Percentiles rank a stretch among this genome's conserved stretches.
phyloP scores from a whole-genome alignment of 1,140 invertebrate genomes.

The Rhysida immarginata region DNA sequence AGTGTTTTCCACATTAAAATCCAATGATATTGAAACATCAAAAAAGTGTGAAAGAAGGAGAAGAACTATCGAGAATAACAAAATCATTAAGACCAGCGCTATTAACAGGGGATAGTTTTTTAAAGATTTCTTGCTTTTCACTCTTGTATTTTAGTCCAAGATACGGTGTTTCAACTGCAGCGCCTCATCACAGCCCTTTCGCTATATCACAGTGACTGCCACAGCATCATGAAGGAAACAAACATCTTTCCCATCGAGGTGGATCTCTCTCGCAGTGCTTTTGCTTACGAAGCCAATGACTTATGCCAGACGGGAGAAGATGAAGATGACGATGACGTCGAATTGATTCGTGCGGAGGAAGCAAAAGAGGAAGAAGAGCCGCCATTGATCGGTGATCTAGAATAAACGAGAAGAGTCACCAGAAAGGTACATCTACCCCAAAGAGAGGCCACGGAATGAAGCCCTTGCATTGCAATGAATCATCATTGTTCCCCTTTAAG shows the following conservation, averaged over 20 bases:
- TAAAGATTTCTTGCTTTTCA: background rate
- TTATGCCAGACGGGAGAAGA: conserved; percentile 16
- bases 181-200: conserved; percentile 62
- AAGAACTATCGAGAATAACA: background rate
- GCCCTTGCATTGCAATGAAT: too few relatives aligned
- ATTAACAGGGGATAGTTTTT: conserved; percentile 7
- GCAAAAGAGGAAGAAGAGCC: conserved; percentile 16
- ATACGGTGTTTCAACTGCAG: conserved; percentile 69
- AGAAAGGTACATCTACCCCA: too few relatives aligned
- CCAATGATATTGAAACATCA: too few relatives aligned
- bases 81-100: background rate
- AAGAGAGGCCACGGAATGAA: too few relatives aligned
- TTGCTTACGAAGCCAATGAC: conserved; percentile 59
- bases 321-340: conserved; percentile 21
- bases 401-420: too few relatives aligned
- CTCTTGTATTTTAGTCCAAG: conserved; percentile 49
- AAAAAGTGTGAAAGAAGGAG: too few relatives aligned
- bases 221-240: conserved; percentile 46
- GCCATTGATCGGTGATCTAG: background rate
- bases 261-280: conserved; percentile 78
- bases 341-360: conserved; percentile 20
- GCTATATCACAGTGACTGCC: conserved; percentile 48
- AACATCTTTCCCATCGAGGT: conserved; percentile 92
- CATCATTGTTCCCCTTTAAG: too few relatives aligned
- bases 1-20: too few relatives aligned